These are phyloP conservation scores for Drosophila tanythrix DNA, from an alignment of 2,888 invertebrate genomes.

Conservation along the genomic window DNA sequence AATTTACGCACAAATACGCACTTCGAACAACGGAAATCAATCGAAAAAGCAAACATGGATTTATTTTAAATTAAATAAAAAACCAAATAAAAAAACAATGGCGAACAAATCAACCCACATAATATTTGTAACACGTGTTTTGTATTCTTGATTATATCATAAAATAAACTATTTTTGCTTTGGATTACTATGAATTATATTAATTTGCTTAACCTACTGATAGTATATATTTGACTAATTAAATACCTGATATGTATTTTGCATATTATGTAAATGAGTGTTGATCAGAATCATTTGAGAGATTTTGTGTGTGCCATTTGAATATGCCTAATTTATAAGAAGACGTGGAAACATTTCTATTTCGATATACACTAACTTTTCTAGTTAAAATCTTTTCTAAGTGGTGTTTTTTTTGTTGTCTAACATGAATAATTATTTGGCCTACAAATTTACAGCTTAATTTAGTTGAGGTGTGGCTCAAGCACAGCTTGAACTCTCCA, in stretches of 20 bases:
- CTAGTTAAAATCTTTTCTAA: not conserved
- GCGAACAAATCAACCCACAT: not conserved
- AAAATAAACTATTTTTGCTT: not conserved
- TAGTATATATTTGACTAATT: not conserved
- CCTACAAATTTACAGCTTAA: not conserved
- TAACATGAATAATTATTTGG: not conserved
- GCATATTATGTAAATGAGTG: conserved; percentile 7
- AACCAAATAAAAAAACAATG: not conserved
- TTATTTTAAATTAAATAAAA: not conserved
- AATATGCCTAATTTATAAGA: not conserved
- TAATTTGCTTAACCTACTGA: not conserved
- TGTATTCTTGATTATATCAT: not conserved
- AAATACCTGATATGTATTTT: conserved; percentile 1
- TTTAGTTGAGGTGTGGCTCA: not conserved
- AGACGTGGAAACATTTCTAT: not conserved
- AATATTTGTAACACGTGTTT: not conserved
- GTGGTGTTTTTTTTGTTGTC: not conserved
- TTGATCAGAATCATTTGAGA: conserved; percentile 3
- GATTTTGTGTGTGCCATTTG: not conserved
- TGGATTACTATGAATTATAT: not conserved
- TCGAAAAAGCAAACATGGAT: conserved; percentile 6
- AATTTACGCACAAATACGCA: conserved; percentile 31
- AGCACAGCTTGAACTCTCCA: conserved; percentile 10
- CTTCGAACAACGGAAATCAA: conserved; percentile 21
- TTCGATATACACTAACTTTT: not conserved